Conservation (phyloP, 2,113 vertebrate species). For the Apteryx mantelli region DNA sequence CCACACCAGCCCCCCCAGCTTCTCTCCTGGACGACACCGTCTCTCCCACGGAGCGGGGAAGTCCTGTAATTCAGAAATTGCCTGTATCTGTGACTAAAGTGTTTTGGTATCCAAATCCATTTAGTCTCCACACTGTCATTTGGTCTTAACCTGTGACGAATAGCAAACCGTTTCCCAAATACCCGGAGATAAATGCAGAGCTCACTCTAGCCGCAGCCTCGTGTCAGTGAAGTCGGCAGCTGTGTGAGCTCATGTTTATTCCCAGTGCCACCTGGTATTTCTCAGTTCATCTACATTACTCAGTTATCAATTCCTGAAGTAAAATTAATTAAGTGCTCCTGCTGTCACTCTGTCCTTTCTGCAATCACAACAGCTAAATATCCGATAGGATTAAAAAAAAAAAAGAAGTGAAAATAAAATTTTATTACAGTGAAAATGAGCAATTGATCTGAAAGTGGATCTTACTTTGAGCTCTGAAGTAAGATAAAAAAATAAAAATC, state of each 20-base stretch:
- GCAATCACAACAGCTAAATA: constrained; percentile 59
- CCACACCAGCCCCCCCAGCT: neutral
- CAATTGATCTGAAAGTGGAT: neutral
- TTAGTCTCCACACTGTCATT: neutral
- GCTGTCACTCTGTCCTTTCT: constrained; percentile 47
- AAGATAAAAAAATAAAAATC: neutral
- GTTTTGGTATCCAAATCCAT: neutral
- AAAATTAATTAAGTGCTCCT: constrained; percentile 68
- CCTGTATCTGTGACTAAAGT: neutral
- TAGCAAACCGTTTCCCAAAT: neutral
- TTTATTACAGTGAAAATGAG: constrained; percentile 22
- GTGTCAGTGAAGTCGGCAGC: constrained; percentile 35
- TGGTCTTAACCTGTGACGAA: neutral
- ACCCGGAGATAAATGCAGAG: neutral
- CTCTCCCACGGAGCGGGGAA: neutral
- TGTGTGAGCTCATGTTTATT: constrained; percentile 50
- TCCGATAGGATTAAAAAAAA: neutral
- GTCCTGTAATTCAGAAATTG: fast-evolving
- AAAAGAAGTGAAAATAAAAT: neutral
- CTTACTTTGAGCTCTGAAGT: neutral
- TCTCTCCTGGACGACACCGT: neutral
- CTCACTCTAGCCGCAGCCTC: constrained; percentile 11
- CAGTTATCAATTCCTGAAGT: constrained; percentile 41
- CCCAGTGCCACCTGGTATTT: constrained; percentile 52
- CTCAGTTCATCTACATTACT: constrained; percentile 55